Evolutionary conservation across 1,140 invertebrate genomes (phyloP), one percentile per base, ranked within the genome.

Genomic region (Drosophila navojoa): DNA sequence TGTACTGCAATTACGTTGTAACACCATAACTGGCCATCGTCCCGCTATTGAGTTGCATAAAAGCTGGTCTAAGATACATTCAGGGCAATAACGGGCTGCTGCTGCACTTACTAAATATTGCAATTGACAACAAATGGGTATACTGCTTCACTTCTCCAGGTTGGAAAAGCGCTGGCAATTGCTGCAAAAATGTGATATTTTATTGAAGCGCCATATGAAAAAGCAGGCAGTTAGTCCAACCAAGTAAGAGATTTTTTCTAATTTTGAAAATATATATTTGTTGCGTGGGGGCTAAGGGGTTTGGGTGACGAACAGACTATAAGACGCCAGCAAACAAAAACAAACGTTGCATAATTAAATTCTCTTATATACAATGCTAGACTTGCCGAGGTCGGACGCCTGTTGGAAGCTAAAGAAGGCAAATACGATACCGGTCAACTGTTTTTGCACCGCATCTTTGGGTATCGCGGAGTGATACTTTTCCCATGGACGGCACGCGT

Each of bases 351-450:
- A 76, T 76, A 76, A 76, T 59, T 3, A 15, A 7, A 44, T 11
- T 62, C 15, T 7, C 49, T 16, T 19, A 4, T 27, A 11, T 58
- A 45, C 15, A 54, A 32, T 82, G 77, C 3, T 62, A 94, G 94
- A 91, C 93, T 94, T 60, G 94, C 94, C 25, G 94, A 94, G 87
- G 94, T 94, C 45, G 94, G 94, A 15, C 94, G 94, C 68, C 91
- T 94, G 68, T 96, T 98, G 93, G 93, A 94, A 50, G 96, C 97
- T 42, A 98, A 98, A 93, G 94, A 96, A 72, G 97, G 97, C 42
- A 97, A 98, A 93, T 99, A 99, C 94, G 96, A 98, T 85, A 98
- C 98, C 11, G 98, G 98, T 32, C 98, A 99, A 92, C 93, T 99
- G 45, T 99, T 99, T 92, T 93, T 99, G 19, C 98, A 99, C 91